These are phyloP conservation scores for Prosapia bicincta DNA, from an alignment of 2,888 invertebrate genomes.

Conservation along the genomic window DNA sequence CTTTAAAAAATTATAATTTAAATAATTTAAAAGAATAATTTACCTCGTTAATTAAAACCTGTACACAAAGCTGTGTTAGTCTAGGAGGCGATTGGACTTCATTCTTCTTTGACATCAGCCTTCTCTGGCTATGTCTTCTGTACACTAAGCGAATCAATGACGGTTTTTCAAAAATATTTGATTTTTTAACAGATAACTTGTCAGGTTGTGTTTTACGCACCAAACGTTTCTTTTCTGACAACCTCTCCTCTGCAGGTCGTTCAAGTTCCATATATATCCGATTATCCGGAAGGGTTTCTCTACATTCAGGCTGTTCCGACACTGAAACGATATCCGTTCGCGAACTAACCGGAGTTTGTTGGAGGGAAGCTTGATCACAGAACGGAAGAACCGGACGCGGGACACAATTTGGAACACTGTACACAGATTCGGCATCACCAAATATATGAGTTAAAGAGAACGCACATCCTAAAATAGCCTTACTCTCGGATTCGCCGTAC, in stretches of 20 bases:
- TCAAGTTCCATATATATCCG: slow-evolving; percentile 29
- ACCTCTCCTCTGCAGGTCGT: no score
- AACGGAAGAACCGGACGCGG: slow-evolving; percentile 3
- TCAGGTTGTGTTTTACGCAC: neutral
- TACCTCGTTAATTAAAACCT: slow-evolving; percentile 22
- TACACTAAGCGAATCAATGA: slow-evolving; percentile 23
- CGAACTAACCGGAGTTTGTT: neutral
- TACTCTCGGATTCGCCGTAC: neutral
- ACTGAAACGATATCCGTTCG: neutral
- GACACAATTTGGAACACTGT: slow-evolving; percentile 14
- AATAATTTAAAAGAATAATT: neutral
- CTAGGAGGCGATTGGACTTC: slow-evolving; percentile 12
- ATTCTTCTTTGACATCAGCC: slow-evolving; percentile 4
- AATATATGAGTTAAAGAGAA: slow-evolving; percentile 10
- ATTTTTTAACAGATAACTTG: slow-evolving; percentile 15
- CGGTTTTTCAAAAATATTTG: slow-evolving; percentile 22
- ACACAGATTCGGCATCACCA: slow-evolving; percentile 1
- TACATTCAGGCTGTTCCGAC: neutral
- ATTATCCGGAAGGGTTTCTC: slow-evolving; percentile 10
- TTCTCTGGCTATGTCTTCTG: slow-evolving; percentile 22
- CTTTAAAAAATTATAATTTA: no score
- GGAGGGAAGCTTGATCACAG: no score
- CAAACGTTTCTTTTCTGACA: neutral
- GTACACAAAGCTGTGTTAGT: slow-evolving; percentile 23
- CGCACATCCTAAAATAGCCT: neutral